These are phyloP conservation scores for Xenentodon cancila DNA, from an alignment of 2,797 vertebrate species.

Conservation along the genomic window DNA sequence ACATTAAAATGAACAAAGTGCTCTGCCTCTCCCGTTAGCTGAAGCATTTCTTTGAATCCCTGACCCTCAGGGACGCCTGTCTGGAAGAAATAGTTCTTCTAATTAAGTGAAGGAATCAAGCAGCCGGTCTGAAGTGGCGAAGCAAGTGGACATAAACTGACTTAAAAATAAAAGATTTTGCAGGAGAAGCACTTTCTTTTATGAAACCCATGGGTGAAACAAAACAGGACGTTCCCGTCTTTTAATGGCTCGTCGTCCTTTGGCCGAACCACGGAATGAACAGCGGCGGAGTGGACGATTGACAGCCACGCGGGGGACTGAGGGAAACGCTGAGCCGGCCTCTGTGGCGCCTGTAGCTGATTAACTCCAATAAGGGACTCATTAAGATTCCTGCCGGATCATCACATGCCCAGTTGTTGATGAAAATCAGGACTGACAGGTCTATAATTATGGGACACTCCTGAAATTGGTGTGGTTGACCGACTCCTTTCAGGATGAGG, in stretches of 20 bases:
- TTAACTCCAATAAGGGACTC: conserved; percentile 72
- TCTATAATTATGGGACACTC: conserved; percentile 74
- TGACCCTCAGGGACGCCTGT: conserved; percentile 65
- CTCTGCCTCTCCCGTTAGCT: conserved; percentile 64
- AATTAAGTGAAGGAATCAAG: conserved; percentile 72
- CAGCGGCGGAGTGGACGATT: neutral
- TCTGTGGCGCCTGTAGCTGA: conserved; percentile 53
- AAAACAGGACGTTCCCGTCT: conserved; percentile 20
- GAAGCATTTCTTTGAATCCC: conserved; percentile 57
- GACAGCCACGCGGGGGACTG: conserved; percentile 31
- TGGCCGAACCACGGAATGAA: conserved; percentile 16
- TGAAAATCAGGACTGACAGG: conserved; percentile 76
- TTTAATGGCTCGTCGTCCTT: conserved; percentile 12
- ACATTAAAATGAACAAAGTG: conserved; percentile 74
- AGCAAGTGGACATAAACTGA: conserved; percentile 63
- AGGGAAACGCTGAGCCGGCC: conserved; percentile 30
- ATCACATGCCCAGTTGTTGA: conserved; percentile 72
- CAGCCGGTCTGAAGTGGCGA: conserved; percentile 35
- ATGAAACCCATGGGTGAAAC: conserved; percentile 38
- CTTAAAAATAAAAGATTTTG: conserved; percentile 54
- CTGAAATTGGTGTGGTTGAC: conserved; percentile 64
- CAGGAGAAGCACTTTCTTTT: conserved; percentile 58
- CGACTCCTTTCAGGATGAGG: conserved; percentile 52
- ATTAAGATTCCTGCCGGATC: conserved; percentile 73
- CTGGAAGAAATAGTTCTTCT: conserved; percentile 66